Conservation (phyloP, 2,797 vertebrate species). For the Morus bassanus region DNA sequence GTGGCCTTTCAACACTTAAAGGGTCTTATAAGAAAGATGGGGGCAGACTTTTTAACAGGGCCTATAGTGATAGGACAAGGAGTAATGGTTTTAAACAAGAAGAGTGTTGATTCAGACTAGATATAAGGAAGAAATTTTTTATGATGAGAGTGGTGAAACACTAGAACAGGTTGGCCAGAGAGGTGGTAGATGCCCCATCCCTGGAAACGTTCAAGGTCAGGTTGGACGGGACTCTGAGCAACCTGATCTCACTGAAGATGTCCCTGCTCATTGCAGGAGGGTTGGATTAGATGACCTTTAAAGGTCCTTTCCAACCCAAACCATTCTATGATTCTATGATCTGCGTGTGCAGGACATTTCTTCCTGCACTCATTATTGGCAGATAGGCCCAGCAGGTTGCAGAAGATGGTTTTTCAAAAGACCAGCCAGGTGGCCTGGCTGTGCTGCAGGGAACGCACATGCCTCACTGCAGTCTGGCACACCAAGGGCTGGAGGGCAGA, state of each 20-base stretch:
- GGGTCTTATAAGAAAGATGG: neutral
- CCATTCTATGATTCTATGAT: neutral
- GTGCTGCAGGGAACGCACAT: rapidly evolving
- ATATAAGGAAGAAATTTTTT: neutral
- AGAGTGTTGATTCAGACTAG: neutral
- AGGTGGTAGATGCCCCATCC: neutral
- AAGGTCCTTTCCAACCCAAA: neutral
- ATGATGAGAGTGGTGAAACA: neutral
- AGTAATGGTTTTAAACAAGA: neutral
- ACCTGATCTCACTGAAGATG: neutral
- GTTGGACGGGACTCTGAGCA: neutral
- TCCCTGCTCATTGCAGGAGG: neutral
- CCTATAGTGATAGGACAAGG: neutral
- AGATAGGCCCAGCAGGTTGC: neutral
- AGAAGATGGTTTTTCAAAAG: neutral
- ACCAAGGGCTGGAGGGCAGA: neutral
- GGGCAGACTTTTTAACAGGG: neutral
- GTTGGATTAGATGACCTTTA: neutral
- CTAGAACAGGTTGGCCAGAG: neutral
- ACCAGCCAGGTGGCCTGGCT: neutral
- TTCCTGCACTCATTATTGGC: neutral
- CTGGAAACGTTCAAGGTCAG: neutral
- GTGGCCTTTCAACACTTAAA: neutral
- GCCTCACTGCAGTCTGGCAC: neutral
- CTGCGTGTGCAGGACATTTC: neutral